phyloP scores from a whole-genome alignment of 2,888 invertebrate genomes.

The Toxonevra muliebris region DNA sequence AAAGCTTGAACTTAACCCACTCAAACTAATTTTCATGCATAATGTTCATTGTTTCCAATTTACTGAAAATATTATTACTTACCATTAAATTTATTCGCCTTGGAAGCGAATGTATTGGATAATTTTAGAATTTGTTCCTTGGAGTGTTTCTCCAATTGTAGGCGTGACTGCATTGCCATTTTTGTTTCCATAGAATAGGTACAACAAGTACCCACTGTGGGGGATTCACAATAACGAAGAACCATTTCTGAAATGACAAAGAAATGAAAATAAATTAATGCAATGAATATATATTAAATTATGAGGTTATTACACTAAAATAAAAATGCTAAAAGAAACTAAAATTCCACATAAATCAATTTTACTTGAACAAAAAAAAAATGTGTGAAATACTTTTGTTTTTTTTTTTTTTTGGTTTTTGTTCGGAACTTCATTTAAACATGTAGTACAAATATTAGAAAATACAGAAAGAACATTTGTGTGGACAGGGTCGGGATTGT shows the following conservation, averaged over 20 bases:
- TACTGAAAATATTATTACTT: conserved; percentile 62
- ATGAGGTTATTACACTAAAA: too few relatives aligned
- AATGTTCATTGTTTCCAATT: too few relatives aligned
- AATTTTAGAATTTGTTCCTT: conserved; percentile 80
- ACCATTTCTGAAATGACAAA: conserved; percentile 57
- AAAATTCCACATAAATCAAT: not conserved
- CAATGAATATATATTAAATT: too few relatives aligned
- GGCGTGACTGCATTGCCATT: conserved; percentile 75
- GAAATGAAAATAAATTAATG: conserved; percentile 13
- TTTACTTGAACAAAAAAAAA: not conserved
- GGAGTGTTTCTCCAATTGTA: conserved; percentile 79
- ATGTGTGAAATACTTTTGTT: not conserved
- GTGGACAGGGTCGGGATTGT: not conserved
- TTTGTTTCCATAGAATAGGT: conserved; percentile 73
- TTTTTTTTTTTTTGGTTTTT: conserved; percentile 14
- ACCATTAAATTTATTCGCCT: conserved; percentile 89
- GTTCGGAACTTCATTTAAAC: not conserved
- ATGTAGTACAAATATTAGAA: conserved; percentile 3
- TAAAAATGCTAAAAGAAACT: not conserved
- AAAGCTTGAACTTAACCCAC: too few relatives aligned
- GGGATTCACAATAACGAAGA: conserved; percentile 63
- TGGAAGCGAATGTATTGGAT: conserved; percentile 76
- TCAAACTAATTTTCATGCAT: too few relatives aligned
- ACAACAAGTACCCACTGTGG: conserved; percentile 68
- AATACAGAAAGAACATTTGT: not conserved